phyloP scores from a whole-genome alignment of 2,797 vertebrate species.

The Rhinichthys osculus region DNA sequence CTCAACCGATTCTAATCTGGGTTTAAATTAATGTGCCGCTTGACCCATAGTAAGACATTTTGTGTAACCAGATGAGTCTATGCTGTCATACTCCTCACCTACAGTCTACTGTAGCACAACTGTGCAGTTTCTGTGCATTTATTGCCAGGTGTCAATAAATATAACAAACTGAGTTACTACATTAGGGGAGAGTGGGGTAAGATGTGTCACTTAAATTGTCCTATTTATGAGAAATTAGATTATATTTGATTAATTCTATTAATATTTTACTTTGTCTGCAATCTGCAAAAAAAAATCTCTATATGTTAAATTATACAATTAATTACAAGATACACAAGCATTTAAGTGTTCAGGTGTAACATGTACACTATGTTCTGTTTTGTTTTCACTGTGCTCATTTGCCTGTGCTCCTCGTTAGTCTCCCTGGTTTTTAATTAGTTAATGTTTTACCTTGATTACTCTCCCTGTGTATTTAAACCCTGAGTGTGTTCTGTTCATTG shows the following conservation, averaged over 20 bases:
- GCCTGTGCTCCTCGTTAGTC: too few relatives aligned
- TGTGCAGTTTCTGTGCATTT: neutral
- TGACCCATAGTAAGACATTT: slow-evolving; percentile 19
- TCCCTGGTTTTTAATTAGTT: neutral
- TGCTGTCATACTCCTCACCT: neutral
- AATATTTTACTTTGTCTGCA: neutral
- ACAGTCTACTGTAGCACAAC: neutral
- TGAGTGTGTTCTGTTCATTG: neutral
- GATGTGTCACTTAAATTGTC: neutral
- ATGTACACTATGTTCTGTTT: too few relatives aligned
- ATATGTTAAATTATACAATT: neutral
- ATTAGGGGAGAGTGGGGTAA: neutral
- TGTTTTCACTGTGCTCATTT: too few relatives aligned
- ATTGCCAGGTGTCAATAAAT: neutral
- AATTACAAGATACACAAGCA: neutral
- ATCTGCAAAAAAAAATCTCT: too few relatives aligned
- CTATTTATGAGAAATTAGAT: neutral
- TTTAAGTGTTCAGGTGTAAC: too few relatives aligned
- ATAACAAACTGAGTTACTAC: neutral
- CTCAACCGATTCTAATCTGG: neutral
- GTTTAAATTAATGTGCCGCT: neutral
- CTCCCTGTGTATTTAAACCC: neutral
- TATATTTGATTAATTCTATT: too few relatives aligned
- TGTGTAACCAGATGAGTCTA: neutral
- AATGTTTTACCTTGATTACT: neutral